Evolutionary conservation across 2,888 invertebrate genomes (phyloP).

Genomic region (Agriopis marginaria): DNA sequence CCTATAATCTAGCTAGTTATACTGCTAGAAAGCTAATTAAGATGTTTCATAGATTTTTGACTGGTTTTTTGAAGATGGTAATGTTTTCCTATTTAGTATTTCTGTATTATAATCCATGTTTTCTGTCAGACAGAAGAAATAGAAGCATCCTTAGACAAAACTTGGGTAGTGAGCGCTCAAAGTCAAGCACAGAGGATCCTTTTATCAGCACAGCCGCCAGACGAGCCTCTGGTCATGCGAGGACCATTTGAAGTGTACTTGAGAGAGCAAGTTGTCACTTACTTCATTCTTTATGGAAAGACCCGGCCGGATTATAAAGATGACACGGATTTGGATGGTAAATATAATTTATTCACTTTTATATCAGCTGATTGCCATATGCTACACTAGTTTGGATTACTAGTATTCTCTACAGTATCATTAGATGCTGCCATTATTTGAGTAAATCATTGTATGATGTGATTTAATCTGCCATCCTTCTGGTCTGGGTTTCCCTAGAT

Average conservation of each 20-base stretch:
- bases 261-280: constrained; percentile 90
- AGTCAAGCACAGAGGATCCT: constrained; percentile 91
- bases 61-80: too few species aligned
- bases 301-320: constrained; percentile 76
- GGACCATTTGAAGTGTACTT: constrained; percentile 95
- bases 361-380: background rate
- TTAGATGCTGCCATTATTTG: too few species aligned
- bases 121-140: constrained; percentile 88
- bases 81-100: constrained; percentile 1
- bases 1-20: too few species aligned
- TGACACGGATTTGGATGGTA: constrained; percentile 89
- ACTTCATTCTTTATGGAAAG: constrained; percentile 93
- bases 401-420: too few species aligned
- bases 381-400: too few species aligned
- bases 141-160: constrained; percentile 92
- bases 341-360: constrained; percentile 13
- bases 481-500: too few species aligned
- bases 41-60: too few species aligned
- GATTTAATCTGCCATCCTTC: too few species aligned
- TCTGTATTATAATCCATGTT: constrained; percentile 41
- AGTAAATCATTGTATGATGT: too few species aligned
- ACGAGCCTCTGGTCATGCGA: constrained; percentile 91
- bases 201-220: constrained; percentile 85
- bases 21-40: too few species aligned
- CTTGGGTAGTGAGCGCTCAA: constrained; percentile 97